phyloP scores from a whole-genome alignment of 2,888 invertebrate species.

The Dexiosoma caninum region DNA sequence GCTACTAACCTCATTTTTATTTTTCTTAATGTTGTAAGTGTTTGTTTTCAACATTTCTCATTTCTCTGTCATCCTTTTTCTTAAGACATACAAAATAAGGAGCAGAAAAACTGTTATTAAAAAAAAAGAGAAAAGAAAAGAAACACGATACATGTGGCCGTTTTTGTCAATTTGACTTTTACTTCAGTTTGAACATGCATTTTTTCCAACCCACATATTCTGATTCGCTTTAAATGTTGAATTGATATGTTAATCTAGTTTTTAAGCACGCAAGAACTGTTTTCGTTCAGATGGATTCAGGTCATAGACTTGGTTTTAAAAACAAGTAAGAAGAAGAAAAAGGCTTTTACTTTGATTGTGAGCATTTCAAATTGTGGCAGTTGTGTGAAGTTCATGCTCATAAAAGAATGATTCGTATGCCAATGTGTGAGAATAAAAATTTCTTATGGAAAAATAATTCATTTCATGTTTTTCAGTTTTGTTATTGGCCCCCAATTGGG shows the following conservation, averaged over 20 bases:
- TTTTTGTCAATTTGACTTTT: neutral
- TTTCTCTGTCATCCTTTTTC: neutral
- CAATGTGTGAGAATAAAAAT: too few species aligned
- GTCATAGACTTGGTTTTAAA: too few species aligned
- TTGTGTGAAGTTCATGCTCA: too few species aligned
- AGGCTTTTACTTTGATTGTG: too few species aligned
- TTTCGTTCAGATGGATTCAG: too few species aligned
- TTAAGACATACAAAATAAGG: slow-evolving; percentile 6
- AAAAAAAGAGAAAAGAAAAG: neutral
- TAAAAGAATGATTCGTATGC: too few species aligned
- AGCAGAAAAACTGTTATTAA: neutral
- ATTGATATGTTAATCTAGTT: neutral
- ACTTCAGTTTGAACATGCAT: neutral
- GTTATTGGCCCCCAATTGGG: too few species aligned
- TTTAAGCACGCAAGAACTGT: too few species aligned
- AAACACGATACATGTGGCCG: neutral
- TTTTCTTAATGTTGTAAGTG: slow-evolving; percentile 9
- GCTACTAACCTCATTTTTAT: slow-evolving; percentile 61
- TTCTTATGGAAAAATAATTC: too few species aligned
- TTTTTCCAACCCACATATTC: neutral
- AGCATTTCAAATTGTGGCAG: too few species aligned
- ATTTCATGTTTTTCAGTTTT: too few species aligned
- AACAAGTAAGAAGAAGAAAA: too few species aligned
- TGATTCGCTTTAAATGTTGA: neutral
- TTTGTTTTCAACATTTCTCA: neutral